A percentile compares a stretch with the other conserved stretches of the same genome.
Evolutionary conservation across 2,113 vertebrate genomes (phyloP).

Genomic region (Oxyruncus cristatus): DNA sequence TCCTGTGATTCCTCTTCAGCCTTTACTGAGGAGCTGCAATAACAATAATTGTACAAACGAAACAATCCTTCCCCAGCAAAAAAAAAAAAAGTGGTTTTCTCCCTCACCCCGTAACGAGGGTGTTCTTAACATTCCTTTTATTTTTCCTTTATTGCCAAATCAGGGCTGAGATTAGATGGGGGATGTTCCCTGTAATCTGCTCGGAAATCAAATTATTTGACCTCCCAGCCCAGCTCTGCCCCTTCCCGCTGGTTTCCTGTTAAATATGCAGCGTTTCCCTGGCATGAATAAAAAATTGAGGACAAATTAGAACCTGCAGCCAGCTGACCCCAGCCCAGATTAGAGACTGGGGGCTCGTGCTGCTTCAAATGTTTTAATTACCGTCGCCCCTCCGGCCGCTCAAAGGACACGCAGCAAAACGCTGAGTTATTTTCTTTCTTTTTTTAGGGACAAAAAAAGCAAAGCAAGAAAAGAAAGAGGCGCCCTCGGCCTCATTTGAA

Average conservation of each 20-base stretch:
- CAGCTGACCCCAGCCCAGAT: conserved; percentile 93
- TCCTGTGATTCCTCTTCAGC: background rate
- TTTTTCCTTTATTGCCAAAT: conserved; percentile 76
- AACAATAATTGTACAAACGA: background rate
- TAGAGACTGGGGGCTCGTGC: conserved; percentile 81
- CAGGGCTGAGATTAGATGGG: conserved; percentile 84
- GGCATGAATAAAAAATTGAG: conserved; percentile 97
- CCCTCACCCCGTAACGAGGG: background rate
- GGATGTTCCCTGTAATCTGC: conserved; percentile 93
- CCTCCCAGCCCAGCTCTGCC: conserved; percentile 86
- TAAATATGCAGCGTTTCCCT: conserved; percentile 93
- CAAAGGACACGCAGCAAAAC: conserved; percentile 89
- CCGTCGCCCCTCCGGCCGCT: conserved; percentile 78
- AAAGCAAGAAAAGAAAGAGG: conserved; percentile 36
- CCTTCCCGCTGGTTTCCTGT: conserved; percentile 89
- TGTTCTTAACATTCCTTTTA: conserved; percentile 66
- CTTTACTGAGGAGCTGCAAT: background rate
- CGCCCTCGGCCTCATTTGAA: conserved; percentile 57
- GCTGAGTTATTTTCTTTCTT: conserved; percentile 8
- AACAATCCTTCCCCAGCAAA: background rate
- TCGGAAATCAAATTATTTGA: conserved; percentile 97
- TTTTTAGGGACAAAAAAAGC: conserved; percentile 60
- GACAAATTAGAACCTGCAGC: conserved; percentile 99
- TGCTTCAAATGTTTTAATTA: conserved; percentile 96
- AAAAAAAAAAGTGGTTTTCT: background rate